Percentiles rank a stretch among this genome's conserved stretches.
phyloP scores from a whole-genome alignment of 2,888 invertebrate genomes.

The Hyalella azteca region DNA sequence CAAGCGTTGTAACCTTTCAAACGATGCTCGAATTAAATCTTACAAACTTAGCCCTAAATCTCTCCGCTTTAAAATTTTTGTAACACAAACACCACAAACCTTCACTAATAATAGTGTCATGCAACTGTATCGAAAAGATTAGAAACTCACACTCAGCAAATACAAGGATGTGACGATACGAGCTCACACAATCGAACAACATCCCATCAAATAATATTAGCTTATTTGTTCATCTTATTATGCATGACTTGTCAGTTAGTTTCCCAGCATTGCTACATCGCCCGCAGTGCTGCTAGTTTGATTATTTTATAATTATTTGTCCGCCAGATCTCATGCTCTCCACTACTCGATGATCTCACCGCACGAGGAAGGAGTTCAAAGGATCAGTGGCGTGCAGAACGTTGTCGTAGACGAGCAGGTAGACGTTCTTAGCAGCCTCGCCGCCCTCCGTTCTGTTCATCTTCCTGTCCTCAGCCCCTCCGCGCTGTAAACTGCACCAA shows the following conservation, averaged over 20 bases:
- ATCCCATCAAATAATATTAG: neutral
- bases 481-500: no score
- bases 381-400: slow-evolving; percentile 18
- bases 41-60: no score
- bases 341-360: neutral
- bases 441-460: neutral
- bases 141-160: no score
- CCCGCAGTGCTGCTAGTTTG: neutral
- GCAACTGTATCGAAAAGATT: no score
- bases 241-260: neutral
- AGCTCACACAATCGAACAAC: neutral
- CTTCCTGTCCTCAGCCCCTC: neutral
- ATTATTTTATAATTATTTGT: neutral
- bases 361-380: neutral
- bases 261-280: neutral
- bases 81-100: no score
- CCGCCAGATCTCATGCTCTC: neutral
- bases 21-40: no score
- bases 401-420: slow-evolving; percentile 9
- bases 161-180: no score
- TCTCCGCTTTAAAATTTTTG: no score
- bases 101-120: no score
- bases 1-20: no score
- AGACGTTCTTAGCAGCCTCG: neutral
- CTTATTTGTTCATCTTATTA: neutral